Conservation (phyloP, 2,113 vertebrate genomes). For the Indicator maculatus region DNA sequence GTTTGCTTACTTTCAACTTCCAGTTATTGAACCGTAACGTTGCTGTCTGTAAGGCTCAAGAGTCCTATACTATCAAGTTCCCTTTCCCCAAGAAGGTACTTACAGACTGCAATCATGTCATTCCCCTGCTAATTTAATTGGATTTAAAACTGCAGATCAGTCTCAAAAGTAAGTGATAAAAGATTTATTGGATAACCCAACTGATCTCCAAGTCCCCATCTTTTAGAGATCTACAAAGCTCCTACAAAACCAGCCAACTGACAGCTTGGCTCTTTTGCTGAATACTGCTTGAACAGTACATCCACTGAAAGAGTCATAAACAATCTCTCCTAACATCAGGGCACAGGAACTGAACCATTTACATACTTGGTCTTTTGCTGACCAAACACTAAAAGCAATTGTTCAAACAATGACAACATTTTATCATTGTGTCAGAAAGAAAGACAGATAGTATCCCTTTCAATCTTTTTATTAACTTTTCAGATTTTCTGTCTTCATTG, state of each 20-base stretch:
- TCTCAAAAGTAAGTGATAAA: constrained; percentile 22
- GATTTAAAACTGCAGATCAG: constrained; percentile 45
- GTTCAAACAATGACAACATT: constrained; percentile 58
- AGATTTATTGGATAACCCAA: constrained; percentile 25
- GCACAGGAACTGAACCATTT: constrained; percentile 65
- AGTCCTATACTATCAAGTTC: constrained; percentile 13
- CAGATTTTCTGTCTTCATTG: constrained; percentile 49
- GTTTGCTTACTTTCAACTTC: constrained; percentile 8
- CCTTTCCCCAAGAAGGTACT: constrained; percentile 34
- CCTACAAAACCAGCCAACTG: background rate
- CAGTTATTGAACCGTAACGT: constrained; percentile 36
- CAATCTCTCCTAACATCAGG: constrained; percentile 7
- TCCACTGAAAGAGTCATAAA: constrained; percentile 27
- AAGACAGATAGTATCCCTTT: constrained; percentile 45
- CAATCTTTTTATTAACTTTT: constrained; percentile 63
- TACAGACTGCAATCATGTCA: background rate
- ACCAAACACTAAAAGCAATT: constrained; percentile 63
- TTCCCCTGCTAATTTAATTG: constrained; percentile 42
- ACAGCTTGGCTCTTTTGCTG: constrained; percentile 5
- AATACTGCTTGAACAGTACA: background rate
- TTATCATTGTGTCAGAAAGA: constrained; percentile 68
- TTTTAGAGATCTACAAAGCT: background rate
- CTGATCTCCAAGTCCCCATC: background rate
- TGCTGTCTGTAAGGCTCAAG: constrained; percentile 31
- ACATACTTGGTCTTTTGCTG: constrained; percentile 67